These are phyloP conservation scores for Polyommatus icarus DNA, from an alignment of 2,888 invertebrate species.

Conservation along the genomic window DNA sequence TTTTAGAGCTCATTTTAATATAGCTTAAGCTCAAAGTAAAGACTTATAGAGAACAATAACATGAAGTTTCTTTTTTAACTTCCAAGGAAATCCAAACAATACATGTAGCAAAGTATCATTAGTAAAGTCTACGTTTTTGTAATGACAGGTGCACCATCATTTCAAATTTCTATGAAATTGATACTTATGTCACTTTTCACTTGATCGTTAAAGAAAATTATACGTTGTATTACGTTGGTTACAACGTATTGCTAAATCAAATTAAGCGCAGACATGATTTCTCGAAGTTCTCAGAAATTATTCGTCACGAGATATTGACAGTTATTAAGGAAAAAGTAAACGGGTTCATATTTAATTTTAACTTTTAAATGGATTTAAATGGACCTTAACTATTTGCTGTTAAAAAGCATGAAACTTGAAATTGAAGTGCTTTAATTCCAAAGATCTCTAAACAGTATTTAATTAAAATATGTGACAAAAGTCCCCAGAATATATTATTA, in stretches of 20 bases:
- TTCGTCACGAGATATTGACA: neutral
- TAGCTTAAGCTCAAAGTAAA: neutral
- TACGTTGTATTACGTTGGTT: constrained; percentile 18
- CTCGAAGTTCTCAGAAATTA: neutral
- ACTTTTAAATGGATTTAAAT: neutral
- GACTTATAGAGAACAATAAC: neutral
- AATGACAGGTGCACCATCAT: neutral
- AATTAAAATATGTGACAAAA: too few relatives aligned
- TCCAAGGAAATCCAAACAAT: neutral
- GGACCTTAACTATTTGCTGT: too few relatives aligned
- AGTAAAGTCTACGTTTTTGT: constrained; percentile 5
- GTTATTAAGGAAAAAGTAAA: constrained; percentile 17
- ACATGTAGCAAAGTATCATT: neutral
- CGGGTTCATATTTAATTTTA: neutral
- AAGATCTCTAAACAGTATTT: too few relatives aligned
- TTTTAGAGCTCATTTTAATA: neutral
- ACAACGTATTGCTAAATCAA: constrained; percentile 15
- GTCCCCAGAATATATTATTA: neutral
- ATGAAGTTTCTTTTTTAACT: neutral
- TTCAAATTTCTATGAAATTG: constrained; percentile 29
- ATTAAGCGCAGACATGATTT: constrained; percentile 14
- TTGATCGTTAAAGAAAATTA: constrained; percentile 24
- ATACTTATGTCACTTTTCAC: constrained; percentile 24
- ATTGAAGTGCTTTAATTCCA: too few relatives aligned
- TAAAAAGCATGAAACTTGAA: too few relatives aligned